Percentiles rank a stretch among this genome's conserved stretches.
Evolutionary conservation across 2,797 vertebrate species (phyloP).

Genomic region (Todus mexicanus): DNA sequence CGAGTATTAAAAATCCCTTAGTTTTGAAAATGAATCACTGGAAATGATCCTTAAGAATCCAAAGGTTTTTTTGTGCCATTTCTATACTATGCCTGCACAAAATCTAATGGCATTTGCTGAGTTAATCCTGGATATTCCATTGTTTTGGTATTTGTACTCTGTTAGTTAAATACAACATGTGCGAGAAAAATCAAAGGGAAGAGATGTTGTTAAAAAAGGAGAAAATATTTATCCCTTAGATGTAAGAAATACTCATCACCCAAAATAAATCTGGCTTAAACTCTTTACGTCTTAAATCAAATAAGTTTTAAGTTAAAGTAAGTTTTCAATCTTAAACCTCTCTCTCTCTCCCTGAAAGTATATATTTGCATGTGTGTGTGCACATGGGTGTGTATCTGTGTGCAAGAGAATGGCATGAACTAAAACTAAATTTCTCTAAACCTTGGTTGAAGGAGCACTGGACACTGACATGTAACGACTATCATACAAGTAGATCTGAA

Average conservation of each 20-base stretch:
- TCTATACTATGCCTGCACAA: conserved; percentile 20
- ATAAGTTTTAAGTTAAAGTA: conserved; percentile 63
- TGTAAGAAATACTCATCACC: not conserved
- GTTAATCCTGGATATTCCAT: conserved; percentile 64
- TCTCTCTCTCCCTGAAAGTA: not conserved
- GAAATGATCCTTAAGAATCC: conserved; percentile 51
- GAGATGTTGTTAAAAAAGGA: conserved; percentile 25
- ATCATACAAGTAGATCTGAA: not conserved
- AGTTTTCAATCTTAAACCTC: conserved; percentile 35
- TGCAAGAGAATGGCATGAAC: not conserved
- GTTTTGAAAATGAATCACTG: conserved; percentile 43
- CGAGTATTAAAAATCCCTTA: conserved; percentile 51
- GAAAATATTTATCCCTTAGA: conserved; percentile 53
- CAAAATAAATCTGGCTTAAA: conserved; percentile 58
- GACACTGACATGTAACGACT: not conserved
- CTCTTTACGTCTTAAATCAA: conserved; percentile 51
- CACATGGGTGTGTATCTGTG: rapidly evolving
- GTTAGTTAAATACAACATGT: conserved; percentile 61
- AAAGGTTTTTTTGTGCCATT: conserved; percentile 29
- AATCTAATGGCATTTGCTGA: conserved; percentile 61
- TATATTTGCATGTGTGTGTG: not conserved
- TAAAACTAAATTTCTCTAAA: conserved; percentile 37
- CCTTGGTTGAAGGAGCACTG: conserved; percentile 44
- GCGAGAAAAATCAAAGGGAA: conserved; percentile 60
- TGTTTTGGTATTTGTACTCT: conserved; percentile 60